Evolutionary conservation across 2,797 vertebrate species (phyloP).

Genomic region (Alauda arvensis): DNA sequence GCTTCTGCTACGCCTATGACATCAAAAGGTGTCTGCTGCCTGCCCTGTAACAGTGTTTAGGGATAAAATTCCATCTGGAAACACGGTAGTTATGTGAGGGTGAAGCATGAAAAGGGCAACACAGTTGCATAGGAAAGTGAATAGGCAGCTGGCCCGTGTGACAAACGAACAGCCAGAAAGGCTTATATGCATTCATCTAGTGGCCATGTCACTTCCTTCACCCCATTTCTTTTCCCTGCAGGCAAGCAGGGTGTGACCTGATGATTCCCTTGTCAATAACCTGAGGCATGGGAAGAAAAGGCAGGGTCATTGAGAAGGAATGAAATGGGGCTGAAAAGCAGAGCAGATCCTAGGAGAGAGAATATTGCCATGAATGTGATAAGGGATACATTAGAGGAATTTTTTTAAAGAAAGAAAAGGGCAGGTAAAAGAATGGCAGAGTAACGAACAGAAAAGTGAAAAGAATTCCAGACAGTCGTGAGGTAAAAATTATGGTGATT

Average conservation of each 20-base stretch:
- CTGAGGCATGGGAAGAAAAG: not conserved
- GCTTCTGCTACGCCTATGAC: accelerated
- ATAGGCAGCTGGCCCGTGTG: not conserved
- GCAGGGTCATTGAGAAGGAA: not conserved
- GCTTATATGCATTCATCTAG: not conserved
- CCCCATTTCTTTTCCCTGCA: not conserved
- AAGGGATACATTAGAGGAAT: not conserved
- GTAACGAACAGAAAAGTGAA: not conserved
- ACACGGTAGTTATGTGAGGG: not conserved
- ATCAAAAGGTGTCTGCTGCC: not conserved
- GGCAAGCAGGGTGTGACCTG: not conserved
- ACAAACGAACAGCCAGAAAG: accelerated
- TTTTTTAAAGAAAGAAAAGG: not conserved
- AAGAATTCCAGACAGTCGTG: not conserved
- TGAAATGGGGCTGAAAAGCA: not conserved
- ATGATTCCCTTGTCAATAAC: not conserved
- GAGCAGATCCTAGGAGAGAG: not conserved
- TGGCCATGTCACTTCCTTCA: not conserved
- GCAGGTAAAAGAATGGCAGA: not conserved
- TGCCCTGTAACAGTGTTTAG: not conserved
- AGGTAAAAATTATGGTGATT: not conserved
- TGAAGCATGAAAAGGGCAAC: not conserved
- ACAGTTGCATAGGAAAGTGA: not conserved
- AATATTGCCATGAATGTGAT: not conserved
- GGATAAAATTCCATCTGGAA: not conserved